Evolutionary conservation across 2,797 vertebrate genomes (phyloP), one percentile per base, ranked within the genome.

Genomic region (Phalanger gymnotis): DNA sequence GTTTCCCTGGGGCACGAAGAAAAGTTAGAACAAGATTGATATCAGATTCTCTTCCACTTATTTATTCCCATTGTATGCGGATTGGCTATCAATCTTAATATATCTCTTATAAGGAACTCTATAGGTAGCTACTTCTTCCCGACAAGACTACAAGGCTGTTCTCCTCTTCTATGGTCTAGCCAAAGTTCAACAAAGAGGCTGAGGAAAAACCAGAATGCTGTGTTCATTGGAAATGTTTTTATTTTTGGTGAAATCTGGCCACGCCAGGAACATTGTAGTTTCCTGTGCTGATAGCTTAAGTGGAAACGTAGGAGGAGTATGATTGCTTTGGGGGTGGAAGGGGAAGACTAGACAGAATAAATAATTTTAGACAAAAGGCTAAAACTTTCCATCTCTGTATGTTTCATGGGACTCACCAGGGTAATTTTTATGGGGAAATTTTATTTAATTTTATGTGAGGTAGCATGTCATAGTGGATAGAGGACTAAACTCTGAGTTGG

Each of bases 31-130:
- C 92, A 95, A 98, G 98, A 98, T 56, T 98, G 94, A 97, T 98
- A 97, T 94, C 96, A 94, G 96, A 96, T 98, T 97, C 92, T 97
- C 95, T 90, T 28, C 92, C 1, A 55, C 97, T 97, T 98, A 96
- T 98, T 98, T 98, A 96, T 94, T 91, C 92, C 90, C 94, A 57
- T 94, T 97, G 81, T 95, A 90, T 53, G 89, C 98, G 95, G 95
- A 53, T 95, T 95, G 95, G 1, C 1, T 97, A 93, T 97, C 95
- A 92, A 97, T 98, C 93, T 97, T 57, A 57, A 94, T 40, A 52
- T 92, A 92, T 94, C 92, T 97, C 97, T 96, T 1, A 1, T 57
- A 90, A 95, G 95, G 96, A 89, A 54, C 91, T 92, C 53, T 94
- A 34, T 87, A 4, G 90, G 54, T 93, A 53, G 93, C 93, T 97